Base-by-base conservation (phyloP, 2,888 invertebrate genomes). In the Mimas tiliae region DNA sequence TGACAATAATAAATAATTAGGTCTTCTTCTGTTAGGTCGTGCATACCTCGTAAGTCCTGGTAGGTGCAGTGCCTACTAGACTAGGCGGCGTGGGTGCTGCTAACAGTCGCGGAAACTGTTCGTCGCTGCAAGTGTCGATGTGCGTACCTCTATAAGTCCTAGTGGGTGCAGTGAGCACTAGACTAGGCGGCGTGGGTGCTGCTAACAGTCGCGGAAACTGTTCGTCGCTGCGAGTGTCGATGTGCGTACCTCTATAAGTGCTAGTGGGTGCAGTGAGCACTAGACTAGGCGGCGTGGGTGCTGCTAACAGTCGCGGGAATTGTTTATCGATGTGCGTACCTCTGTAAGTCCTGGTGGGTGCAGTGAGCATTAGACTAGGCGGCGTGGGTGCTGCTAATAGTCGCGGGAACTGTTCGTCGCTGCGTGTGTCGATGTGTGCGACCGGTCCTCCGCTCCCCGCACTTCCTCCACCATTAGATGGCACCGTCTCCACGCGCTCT, bases 201-300 rank as follows among this genome's bases (percentile, higher is more conserved):
- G 87, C 79, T 6, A 90, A 90, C 45, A 94, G 86, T 0, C 93
- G 87, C 76, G 94, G 94, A 85, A 94, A 94, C 72, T 94, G 94
- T 72, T 88, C 89, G 70, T 87, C 91, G 79, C 92, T 94, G 74
- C 87, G 87, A 38, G 94, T 94, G 85, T 94, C 94, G 70, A 94
- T 90, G 72, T 81, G 74, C 63, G 80, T 74, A 90, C 90, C 87
- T 81, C 83, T 85, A 68, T 87, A 88, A 0, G 81, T 75, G 42
- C 83, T 76, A 27, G 77, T 71, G 11, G 86, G 74, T 1, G 71
- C 79, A 1, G 75, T 72, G 58, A 82, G 76, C 62, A 86, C 62
- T 3, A 84, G 77, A 2, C 65, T 75, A 45, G 82, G 79, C 47
- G 84, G 80, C 51, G 87, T 75, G 65, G 82, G 83, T 62, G 86